A percentile compares a stretch with the other conserved stretches of the same genome.
These are phyloP conservation scores for Melanotaenia trifasciata DNA, from an alignment of 2,797 vertebrate genomes.

Conservation along the genomic window DNA sequence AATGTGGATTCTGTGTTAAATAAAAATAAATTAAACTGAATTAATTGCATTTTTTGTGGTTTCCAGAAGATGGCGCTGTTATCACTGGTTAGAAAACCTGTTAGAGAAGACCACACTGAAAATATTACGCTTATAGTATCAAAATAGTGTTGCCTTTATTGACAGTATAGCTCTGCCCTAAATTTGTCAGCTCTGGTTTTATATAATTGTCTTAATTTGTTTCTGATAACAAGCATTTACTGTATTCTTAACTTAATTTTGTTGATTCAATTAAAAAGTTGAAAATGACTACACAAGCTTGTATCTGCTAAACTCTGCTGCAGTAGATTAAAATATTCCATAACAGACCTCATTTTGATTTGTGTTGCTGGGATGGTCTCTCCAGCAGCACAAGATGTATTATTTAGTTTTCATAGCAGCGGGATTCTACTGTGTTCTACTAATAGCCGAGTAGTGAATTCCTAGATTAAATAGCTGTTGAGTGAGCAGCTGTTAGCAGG, in stretches of 20 bases:
- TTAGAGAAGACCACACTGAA: constrained; percentile 9
- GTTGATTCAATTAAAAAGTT: background rate
- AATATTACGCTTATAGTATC: constrained; percentile 24
- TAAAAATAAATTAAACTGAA: background rate
- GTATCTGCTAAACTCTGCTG: too few species aligned
- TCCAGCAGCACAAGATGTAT: constrained; percentile 20
- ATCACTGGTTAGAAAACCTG: constrained; percentile 7
- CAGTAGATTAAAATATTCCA: constrained; percentile 10
- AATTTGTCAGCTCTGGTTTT: constrained; percentile 10
- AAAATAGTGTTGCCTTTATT: constrained; percentile 24
- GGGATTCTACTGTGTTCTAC: constrained; percentile 60
- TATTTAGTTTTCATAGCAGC: constrained; percentile 67
- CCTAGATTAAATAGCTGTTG: constrained; percentile 65
- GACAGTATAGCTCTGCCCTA: constrained; percentile 8
- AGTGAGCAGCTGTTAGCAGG: constrained; percentile 61
- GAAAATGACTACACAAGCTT: background rate
- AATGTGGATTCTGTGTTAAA: background rate
- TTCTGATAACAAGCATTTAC: background rate
- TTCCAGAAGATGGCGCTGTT: constrained; percentile 66
- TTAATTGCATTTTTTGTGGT: constrained; percentile 39
- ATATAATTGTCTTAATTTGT: constrained; percentile 24
- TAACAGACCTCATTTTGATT: constrained; percentile 4
- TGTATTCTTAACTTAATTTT: background rate
- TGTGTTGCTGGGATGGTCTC: background rate
- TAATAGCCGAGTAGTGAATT: constrained; percentile 71